Conservation (phyloP, 2,797 vertebrate genomes). For the Ctenosaura bakeri region DNA sequence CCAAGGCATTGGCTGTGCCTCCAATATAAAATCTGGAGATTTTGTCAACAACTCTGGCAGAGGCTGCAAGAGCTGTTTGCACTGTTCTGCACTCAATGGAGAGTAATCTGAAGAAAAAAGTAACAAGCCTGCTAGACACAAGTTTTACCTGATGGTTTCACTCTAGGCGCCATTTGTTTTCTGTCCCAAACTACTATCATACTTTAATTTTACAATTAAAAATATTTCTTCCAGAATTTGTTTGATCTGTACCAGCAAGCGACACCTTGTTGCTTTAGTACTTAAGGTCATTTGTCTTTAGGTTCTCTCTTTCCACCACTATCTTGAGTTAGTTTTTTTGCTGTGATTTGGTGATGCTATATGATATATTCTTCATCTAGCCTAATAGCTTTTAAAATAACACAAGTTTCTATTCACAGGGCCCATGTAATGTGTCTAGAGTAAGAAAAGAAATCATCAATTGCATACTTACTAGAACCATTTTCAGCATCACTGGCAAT, state of each 20-base stretch:
- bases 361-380: background rate
- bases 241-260: background rate
- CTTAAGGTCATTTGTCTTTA: background rate
- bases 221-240: background rate
- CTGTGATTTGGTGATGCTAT: background rate
- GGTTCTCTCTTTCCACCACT: background rate
- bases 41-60: conserved; percentile 72
- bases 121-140: conserved; percentile 7
- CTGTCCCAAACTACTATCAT: background rate
- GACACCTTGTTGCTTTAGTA: background rate
- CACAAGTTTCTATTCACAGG: background rate
- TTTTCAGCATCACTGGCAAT: conserved; percentile 43
- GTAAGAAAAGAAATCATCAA: background rate
- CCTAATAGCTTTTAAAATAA: background rate
- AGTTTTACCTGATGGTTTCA: background rate
- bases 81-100: conserved; percentile 64
- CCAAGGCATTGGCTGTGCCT: conserved; percentile 78
- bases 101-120: conserved; percentile 62
- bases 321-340: background rate
- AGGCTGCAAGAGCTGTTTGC: conserved; percentile 76
- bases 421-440: background rate
- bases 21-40: conserved; percentile 72
- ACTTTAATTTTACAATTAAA: background rate
- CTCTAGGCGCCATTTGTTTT: background rate
- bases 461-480: conserved; percentile 39